Conservation (phyloP, 2,113 vertebrate genomes). For the Naja naja region DNA sequence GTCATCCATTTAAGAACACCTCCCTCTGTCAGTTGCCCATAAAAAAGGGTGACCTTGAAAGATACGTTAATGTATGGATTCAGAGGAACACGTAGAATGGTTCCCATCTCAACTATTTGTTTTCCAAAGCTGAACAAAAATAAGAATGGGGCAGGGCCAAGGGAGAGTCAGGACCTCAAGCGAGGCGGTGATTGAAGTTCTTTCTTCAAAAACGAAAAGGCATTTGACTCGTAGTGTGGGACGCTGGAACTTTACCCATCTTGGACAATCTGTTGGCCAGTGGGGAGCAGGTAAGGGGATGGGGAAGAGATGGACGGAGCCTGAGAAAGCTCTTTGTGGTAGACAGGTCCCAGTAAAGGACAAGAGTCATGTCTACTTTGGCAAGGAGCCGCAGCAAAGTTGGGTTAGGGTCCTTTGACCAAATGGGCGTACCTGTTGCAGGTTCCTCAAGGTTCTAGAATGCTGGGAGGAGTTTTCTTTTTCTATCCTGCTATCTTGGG, state of each 20-base stretch:
- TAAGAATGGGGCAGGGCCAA: neutral
- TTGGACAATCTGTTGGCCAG: conserved; percentile 13
- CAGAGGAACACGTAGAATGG: neutral
- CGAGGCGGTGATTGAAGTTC: conserved; percentile 16
- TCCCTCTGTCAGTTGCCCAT: neutral
- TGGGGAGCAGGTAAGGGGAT: conserved; percentile 50
- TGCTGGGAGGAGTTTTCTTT: conserved; percentile 64
- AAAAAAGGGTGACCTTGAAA: neutral
- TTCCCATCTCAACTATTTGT: neutral
- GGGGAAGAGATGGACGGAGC: neutral
- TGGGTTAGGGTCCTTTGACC: neutral
- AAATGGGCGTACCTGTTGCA: conserved; percentile 24
- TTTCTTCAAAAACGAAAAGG: neutral
- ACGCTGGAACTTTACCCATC: conserved; percentile 30
- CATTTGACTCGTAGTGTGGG: conserved; percentile 22
- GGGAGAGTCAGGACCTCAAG: conserved; percentile 33
- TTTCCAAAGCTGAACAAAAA: conserved; percentile 13
- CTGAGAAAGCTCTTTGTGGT: conserved; percentile 16
- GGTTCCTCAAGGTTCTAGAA: conserved; percentile 65
- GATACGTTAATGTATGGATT: fast-evolving
- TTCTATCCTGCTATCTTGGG: conserved; percentile 59
- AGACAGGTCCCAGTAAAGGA: neutral
- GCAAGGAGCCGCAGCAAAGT: neutral
- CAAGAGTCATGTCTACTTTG: neutral
- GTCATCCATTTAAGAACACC: conserved; percentile 29